A percentile compares a stretch with the other conserved stretches of the same genome.
These are phyloP conservation scores for Agraylea sexmaculata DNA, from an alignment of 1,140 invertebrate genomes.

Conservation along the genomic window DNA sequence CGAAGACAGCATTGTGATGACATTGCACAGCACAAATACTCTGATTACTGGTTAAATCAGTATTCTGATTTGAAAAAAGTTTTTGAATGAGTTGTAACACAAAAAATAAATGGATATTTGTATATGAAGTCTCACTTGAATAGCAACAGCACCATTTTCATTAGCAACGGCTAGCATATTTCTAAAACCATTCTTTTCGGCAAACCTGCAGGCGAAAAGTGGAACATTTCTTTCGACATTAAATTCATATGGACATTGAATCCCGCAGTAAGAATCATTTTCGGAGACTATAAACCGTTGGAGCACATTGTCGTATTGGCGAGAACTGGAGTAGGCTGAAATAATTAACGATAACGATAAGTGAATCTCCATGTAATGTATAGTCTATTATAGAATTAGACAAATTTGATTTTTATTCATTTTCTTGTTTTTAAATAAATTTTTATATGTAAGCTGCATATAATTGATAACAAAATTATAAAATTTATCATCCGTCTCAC, in stretches of 20 bases:
- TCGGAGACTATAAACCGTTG: constrained; percentile 33
- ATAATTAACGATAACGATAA: constrained; percentile 1
- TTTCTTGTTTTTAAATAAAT: constrained; percentile 1
- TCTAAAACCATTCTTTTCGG: constrained; percentile 45
- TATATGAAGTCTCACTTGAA: constrained; percentile 38
- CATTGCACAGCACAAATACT: constrained; percentile 39
- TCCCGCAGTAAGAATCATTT: constrained; percentile 43
- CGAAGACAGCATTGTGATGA: constrained; percentile 81
- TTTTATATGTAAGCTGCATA: constrained; percentile 10
- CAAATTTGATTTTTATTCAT: background rate
- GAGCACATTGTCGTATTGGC: constrained; percentile 37
- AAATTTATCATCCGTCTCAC: too few relatives aligned
- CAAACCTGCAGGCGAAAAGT: constrained; percentile 53
- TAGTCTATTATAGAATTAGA: background rate
- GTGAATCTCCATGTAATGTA: constrained; percentile 14
- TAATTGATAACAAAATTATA: background rate
- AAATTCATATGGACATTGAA: constrained; percentile 30
- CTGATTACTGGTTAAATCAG: background rate
- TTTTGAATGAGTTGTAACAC: background rate
- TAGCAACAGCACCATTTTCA: constrained; percentile 65
- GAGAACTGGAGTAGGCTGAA: constrained; percentile 34
- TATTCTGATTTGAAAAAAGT: background rate
- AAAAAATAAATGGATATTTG: background rate
- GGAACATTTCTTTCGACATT: constrained; percentile 44
- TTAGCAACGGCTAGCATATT: constrained; percentile 69